phyloP scores from a whole-genome alignment of 2,113 vertebrate genomes.

The Chamaetylas fuelleborni region DNA sequence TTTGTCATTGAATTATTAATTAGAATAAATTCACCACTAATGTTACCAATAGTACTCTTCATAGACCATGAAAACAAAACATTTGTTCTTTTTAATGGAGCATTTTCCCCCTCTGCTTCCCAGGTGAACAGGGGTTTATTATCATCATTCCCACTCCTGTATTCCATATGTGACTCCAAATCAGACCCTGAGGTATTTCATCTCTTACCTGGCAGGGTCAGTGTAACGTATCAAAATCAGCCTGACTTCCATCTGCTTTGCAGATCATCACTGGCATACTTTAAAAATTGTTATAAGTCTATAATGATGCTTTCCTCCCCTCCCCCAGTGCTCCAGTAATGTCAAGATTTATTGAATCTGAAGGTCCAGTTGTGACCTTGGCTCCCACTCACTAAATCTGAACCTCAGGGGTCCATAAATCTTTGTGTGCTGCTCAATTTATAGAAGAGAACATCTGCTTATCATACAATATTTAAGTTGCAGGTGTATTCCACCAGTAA shows the following conservation, averaged over 20 bases:
- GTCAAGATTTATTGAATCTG: slow-evolving; percentile 74
- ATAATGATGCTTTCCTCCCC: slow-evolving; percentile 32
- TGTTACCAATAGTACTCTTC: background rate
- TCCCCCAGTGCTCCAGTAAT: slow-evolving; percentile 15
- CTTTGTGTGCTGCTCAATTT: slow-evolving; percentile 60
- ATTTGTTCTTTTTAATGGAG: background rate
- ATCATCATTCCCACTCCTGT: slow-evolving; percentile 37
- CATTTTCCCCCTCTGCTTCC: background rate
- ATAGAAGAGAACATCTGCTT: slow-evolving; percentile 70
- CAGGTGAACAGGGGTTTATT: background rate
- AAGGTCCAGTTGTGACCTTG: slow-evolving; percentile 70
- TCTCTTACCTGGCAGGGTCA: slow-evolving; percentile 58
- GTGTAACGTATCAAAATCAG: slow-evolving; percentile 61
- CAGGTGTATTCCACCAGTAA: slow-evolving; percentile 74
- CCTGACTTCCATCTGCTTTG: slow-evolving; percentile 69
- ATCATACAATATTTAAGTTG: slow-evolving; percentile 63
- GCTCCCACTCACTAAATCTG: slow-evolving; percentile 58
- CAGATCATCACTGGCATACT: slow-evolving; percentile 63
- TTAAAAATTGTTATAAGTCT: slow-evolving; percentile 61
- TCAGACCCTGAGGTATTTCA: slow-evolving; percentile 54
- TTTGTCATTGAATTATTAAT: background rate
- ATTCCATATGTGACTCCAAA: slow-evolving; percentile 57
- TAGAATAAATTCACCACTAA: background rate
- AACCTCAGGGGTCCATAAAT: slow-evolving; percentile 65
- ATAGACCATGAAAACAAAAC: background rate